Percentiles rank a stretch among this genome's conserved stretches.
phyloP scores from a whole-genome alignment of 2,888 invertebrate species.

The Salpingus planirostris region DNA sequence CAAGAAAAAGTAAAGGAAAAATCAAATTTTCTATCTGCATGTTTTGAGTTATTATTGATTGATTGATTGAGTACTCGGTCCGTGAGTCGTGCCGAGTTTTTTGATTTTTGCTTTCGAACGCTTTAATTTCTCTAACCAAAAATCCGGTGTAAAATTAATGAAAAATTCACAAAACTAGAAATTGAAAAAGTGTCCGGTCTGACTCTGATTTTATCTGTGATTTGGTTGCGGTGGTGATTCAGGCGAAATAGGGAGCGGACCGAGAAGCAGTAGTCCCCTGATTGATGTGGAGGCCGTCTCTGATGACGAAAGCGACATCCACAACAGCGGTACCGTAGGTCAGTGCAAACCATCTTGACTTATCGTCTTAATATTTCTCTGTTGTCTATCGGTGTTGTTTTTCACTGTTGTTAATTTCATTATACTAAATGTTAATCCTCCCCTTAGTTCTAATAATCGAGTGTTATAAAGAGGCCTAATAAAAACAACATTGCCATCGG shows the following conservation, averaged over 20 bases:
- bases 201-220: too few species aligned
- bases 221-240: too few species aligned
- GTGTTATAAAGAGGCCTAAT: too few species aligned
- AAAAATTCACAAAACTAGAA: constrained; percentile 11
- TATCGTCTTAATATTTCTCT: constrained; percentile 24
- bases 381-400: constrained; percentile 42
- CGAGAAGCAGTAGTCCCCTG: constrained; percentile 53
- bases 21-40: constrained; percentile 1
- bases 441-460: too few species aligned
- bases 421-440: too few species aligned
- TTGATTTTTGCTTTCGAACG: constrained; percentile 21
- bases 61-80: constrained; percentile 4
- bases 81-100: constrained; percentile 13
- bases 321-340: constrained; percentile 49
- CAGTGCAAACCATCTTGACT: too few species aligned
- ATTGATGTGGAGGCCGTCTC: constrained; percentile 60
- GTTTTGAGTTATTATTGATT: background rate
- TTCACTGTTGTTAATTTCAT: constrained; percentile 9
- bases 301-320: constrained; percentile 47
- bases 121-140: constrained; percentile 9
- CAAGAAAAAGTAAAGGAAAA: constrained; percentile 17
- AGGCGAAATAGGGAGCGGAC: constrained; percentile 55
- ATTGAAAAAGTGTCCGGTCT: too few species aligned
- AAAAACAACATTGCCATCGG: too few species aligned
- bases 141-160: constrained; percentile 7